phyloP scores from a whole-genome alignment of 2,888 invertebrate species.

The Drosophila helvetica region DNA sequence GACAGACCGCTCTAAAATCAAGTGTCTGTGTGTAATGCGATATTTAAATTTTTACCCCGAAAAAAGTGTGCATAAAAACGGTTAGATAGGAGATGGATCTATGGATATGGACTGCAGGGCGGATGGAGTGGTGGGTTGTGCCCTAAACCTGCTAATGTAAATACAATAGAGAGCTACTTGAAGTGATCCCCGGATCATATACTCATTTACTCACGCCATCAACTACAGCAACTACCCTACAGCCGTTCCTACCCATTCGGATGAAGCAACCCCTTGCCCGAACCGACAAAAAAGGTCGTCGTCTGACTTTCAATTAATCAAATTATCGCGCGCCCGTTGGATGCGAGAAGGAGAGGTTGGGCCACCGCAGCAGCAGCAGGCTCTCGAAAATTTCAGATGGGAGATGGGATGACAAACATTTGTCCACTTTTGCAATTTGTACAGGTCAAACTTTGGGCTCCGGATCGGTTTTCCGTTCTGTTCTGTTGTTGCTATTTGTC shows the following conservation, averaged over 20 bases:
- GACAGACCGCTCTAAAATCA: conserved; percentile 62
- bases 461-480: conserved; percentile 9
- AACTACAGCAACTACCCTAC: conserved; percentile 66
- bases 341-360: conserved; percentile 34
- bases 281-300: conserved; percentile 57
- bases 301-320: conserved; percentile 77
- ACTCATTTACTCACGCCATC: conserved; percentile 50
- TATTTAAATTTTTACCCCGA: conserved; percentile 69
- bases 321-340: conserved; percentile 65
- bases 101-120: conserved; percentile 1
- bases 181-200: conserved; percentile 30
- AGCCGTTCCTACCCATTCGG: not conserved
- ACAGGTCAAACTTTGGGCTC: conserved; percentile 62
- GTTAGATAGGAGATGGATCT: conserved; percentile 43
- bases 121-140: conserved; percentile 55
- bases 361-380: conserved; percentile 4
- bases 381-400: conserved; percentile 56
- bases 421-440: conserved; percentile 76
- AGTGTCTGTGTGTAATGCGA: conserved; percentile 77
- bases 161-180: conserved; percentile 76
- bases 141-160: conserved; percentile 71
- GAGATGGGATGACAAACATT: conserved; percentile 56
- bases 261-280: conserved; percentile 32
- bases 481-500: conserved; percentile 68
- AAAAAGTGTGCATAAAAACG: conserved; percentile 33